Evolutionary conservation across 2,797 vertebrate species (phyloP).

Genomic region (Dermochelys coriacea): DNA sequence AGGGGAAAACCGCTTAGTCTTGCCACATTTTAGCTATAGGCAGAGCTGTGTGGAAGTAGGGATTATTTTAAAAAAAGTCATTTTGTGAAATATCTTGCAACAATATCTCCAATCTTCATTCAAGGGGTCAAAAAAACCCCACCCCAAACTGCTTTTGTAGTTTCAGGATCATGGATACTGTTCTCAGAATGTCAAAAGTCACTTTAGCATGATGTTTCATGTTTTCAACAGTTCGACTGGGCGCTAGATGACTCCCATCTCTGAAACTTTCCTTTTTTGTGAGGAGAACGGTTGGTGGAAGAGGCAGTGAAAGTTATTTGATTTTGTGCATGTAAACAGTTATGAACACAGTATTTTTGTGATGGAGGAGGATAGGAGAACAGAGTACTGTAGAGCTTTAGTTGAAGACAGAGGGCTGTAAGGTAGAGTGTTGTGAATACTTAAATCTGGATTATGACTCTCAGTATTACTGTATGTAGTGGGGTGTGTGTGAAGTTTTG

Average conservation of each 20-base stretch:
- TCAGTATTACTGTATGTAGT: no score
- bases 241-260: neutral
- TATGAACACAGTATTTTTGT: neutral
- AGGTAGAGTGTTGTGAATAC: neutral
- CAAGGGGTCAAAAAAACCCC: no score
- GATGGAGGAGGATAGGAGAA: neutral
- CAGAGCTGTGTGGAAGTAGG: neutral
- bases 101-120: neutral
- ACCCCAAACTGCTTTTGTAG: neutral
- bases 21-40: neutral
- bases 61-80: neutral
- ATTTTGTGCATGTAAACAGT: neutral
- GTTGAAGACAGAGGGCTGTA: neutral
- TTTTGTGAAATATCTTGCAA: neutral
- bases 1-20: neutral
- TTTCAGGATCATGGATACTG: neutral
- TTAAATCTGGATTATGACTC: no score
- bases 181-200: neutral
- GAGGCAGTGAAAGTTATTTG: neutral
- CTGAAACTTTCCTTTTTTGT: neutral
- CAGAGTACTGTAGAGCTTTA: neutral
- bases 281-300: neutral
- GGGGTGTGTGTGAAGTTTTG: neutral
- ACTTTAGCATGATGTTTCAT: neutral
- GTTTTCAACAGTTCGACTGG: neutral